A percentile compares a stretch with the other conserved stretches of the same genome.
These are phyloP conservation scores for Pseudorhiza aurosa DNA, from an alignment of 30 jellyfish, hydroid and myxozoan species.

Conservation along the genomic window DNA sequence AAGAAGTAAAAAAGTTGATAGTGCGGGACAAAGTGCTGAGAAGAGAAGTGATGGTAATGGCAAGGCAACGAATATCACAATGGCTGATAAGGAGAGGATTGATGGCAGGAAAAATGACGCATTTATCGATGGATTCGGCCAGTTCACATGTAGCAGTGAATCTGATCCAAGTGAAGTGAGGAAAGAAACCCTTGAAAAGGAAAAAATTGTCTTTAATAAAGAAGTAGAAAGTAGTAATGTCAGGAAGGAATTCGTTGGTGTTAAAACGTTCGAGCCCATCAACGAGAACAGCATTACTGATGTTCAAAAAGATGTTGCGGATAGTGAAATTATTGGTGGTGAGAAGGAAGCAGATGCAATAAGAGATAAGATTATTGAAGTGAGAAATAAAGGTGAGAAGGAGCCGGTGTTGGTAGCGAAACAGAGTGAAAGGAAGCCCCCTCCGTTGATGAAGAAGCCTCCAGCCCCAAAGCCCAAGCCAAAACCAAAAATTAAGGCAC, in stretches of 20 bases:
- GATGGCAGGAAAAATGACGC: not conserved
- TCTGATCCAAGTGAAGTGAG: too few relatives aligned
- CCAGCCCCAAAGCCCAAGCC: conserved; percentile 67
- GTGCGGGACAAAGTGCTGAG: not conserved
- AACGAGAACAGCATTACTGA: too few relatives aligned
- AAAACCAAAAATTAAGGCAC: conserved; percentile 21
- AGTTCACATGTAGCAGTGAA: too few relatives aligned
- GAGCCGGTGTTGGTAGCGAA: not conserved
- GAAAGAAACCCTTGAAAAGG: too few relatives aligned
- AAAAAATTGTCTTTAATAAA: too few relatives aligned
- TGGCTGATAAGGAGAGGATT: not conserved
- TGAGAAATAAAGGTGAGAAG: not conserved
- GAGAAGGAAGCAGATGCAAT: not conserved
- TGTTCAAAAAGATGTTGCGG: not conserved
- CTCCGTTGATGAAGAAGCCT: not conserved
- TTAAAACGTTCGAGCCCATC: too few relatives aligned
- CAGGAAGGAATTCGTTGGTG: too few relatives aligned
- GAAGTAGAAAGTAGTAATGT: too few relatives aligned
- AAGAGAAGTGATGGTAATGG: not conserved
- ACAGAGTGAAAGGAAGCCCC: not conserved
- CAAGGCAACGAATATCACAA: too few relatives aligned
- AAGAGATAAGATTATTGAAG: not conserved
- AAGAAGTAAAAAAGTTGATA: not conserved
- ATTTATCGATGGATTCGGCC: too few relatives aligned
- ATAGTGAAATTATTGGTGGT: not conserved